Evolutionary conservation across 2,797 vertebrate species (phyloP).

Genomic region (Pseudochirops corinnae): DNA sequence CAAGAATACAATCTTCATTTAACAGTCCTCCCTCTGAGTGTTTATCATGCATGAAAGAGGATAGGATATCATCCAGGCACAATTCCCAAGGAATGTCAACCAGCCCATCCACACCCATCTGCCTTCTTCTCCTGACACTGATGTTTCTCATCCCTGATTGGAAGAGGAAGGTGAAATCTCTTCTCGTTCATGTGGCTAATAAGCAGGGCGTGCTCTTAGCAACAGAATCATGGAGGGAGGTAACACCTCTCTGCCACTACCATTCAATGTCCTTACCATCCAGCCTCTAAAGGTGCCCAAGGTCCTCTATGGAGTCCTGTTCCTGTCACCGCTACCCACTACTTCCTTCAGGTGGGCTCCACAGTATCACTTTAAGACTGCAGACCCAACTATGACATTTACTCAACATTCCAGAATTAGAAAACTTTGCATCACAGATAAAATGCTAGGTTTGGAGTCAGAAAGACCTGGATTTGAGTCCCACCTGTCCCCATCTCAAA

Average conservation of each 20-base stretch:
- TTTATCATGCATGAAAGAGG: background rate
- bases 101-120: background rate
- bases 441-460: background rate
- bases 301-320: background rate
- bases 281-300: background rate
- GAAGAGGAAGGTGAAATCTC: background rate
- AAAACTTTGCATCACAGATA: conserved; percentile 46
- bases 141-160: background rate
- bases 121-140: background rate
- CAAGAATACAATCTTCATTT: conserved; percentile 74
- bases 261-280: background rate
- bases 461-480: background rate
- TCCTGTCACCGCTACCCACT: background rate
- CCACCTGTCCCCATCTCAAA: conserved; percentile 78
- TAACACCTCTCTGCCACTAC: background rate
- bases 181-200: background rate
- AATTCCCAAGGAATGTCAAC: background rate
- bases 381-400: background rate
- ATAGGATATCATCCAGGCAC: background rate
- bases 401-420: background rate
- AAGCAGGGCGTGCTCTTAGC: background rate
- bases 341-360: background rate
- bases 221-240: background rate
- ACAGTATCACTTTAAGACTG: background rate
- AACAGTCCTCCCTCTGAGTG: conserved; percentile 66